These are phyloP conservation scores for Phoenicopterus ruber DNA, from an alignment of 2,113 vertebrate species.

Conservation along the genomic window DNA sequence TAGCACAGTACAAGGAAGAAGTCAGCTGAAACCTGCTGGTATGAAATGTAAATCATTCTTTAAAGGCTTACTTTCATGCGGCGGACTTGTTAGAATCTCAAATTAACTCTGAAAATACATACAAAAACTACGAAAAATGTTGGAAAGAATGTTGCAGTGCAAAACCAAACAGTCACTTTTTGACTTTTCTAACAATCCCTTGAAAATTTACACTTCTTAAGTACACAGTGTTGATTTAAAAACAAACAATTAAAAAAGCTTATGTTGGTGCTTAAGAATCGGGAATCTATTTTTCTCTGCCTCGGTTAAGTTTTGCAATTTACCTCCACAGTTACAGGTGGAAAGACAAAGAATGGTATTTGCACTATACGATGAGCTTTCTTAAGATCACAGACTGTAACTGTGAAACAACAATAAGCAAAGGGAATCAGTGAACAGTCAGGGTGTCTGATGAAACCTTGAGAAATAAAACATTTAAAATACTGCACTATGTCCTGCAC, in stretches of 20 bases:
- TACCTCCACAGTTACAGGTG: background rate
- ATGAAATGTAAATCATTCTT: background rate
- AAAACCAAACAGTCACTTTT: background rate
- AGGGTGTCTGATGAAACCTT: background rate
- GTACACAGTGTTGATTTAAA: background rate
- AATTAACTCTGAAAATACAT: background rate
- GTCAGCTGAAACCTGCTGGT: background rate
- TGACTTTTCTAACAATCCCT: background rate
- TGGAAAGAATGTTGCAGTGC: background rate
- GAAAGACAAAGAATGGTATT: background rate
- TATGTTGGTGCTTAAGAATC: background rate
- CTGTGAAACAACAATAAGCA: background rate
- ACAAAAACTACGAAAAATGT: background rate
- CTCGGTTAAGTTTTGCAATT: background rate
- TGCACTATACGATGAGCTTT: background rate
- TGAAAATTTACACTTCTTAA: background rate
- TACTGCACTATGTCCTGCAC: background rate
- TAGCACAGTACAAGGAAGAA: background rate
- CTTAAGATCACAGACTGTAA: background rate
- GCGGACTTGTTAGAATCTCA: background rate
- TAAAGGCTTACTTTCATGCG: background rate
- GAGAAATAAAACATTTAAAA: background rate
- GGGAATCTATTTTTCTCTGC: background rate
- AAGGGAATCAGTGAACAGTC: background rate
- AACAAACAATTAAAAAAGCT: background rate